Percentiles rank a stretch among this genome's conserved stretches.
phyloP scores from a whole-genome alignment of 64 coral and sea anemone genomes.

The Montipora efflorescens region DNA sequence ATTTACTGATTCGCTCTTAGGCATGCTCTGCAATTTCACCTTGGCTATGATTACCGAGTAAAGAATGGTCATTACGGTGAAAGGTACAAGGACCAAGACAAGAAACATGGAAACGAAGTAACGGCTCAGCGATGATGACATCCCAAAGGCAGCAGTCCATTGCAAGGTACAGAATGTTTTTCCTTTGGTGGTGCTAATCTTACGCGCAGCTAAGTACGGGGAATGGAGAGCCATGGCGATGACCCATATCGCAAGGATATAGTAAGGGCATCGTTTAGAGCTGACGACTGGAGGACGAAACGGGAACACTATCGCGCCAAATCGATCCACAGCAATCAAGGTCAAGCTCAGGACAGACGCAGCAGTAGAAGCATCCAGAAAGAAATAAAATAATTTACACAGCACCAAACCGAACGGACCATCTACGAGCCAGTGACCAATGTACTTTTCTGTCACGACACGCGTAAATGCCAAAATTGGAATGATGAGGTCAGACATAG shows the following conservation, averaged over 20 bases:
- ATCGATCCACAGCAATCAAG: constrained; percentile 50
- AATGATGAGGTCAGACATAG: constrained; percentile 32
- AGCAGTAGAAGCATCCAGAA: constrained; percentile 29
- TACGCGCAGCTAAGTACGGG: constrained; percentile 4
- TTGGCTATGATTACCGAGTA: constrained; percentile 28
- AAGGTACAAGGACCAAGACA: neutral
- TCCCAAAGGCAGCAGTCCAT: constrained; percentile 30
- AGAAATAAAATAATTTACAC: constrained; percentile 24
- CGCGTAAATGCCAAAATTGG: constrained; percentile 31
- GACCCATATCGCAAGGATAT: constrained; percentile 7
- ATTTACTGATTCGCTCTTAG: constrained; percentile 2
- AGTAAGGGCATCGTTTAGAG: constrained; percentile 28
- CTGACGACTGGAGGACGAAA: constrained; percentile 6
- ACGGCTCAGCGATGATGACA: neutral
- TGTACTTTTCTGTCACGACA: neutral
- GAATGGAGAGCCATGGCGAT: constrained; percentile 34
- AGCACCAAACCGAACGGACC: neutral
- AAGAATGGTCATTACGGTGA: constrained; percentile 13
- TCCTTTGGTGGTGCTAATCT: neutral
- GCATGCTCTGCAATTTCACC: constrained; percentile 22
- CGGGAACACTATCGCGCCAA: constrained; percentile 47
- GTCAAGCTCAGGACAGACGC: constrained; percentile 19
- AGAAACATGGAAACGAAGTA: constrained; percentile 30
- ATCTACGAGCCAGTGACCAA: constrained; percentile 34
- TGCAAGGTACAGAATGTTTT: neutral